Evolutionary conservation across 2,113 vertebrate genomes (phyloP).

Genomic region (Oryzias woworae): DNA sequence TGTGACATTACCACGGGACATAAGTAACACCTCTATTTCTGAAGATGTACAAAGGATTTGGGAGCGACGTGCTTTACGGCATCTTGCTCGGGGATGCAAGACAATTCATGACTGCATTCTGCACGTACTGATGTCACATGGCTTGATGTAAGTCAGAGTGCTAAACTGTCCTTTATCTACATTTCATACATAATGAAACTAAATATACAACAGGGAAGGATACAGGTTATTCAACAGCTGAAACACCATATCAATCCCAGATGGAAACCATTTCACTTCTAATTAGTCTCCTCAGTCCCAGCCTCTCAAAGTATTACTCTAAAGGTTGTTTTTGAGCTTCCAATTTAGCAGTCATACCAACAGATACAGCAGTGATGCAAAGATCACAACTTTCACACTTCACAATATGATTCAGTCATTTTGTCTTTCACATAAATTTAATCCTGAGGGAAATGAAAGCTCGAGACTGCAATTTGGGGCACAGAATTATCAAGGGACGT

Average conservation of each 20-base stretch:
- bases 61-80: background rate
- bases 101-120: background rate
- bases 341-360: background rate
- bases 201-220: slow-evolving; percentile 18
- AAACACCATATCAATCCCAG: background rate
- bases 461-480: slow-evolving; percentile 46
- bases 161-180: background rate
- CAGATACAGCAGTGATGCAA: too few species aligned
- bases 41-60: background rate
- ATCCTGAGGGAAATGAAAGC: slow-evolving; percentile 44
- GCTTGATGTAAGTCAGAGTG: slow-evolving; percentile 1
- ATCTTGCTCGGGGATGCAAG: background rate
- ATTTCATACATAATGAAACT: slow-evolving; percentile 8
- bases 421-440: slow-evolving; percentile 57
- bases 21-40: background rate
- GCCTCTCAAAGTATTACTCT: too few species aligned
- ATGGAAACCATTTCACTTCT: background rate
- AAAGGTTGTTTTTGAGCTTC: background rate
- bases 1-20: background rate
- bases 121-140: slow-evolving; percentile 4
- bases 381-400: slow-evolving; percentile 1
- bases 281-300: too few species aligned
- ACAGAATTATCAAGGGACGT: slow-evolving; percentile 54
- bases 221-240: slow-evolving; percentile 4
- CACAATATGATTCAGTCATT: slow-evolving; percentile 44